Evolutionary conservation across 1,140 invertebrate genomes (phyloP), one percentile per base, ranked within the genome.

Genomic region (Bemisia tabaci): DNA sequence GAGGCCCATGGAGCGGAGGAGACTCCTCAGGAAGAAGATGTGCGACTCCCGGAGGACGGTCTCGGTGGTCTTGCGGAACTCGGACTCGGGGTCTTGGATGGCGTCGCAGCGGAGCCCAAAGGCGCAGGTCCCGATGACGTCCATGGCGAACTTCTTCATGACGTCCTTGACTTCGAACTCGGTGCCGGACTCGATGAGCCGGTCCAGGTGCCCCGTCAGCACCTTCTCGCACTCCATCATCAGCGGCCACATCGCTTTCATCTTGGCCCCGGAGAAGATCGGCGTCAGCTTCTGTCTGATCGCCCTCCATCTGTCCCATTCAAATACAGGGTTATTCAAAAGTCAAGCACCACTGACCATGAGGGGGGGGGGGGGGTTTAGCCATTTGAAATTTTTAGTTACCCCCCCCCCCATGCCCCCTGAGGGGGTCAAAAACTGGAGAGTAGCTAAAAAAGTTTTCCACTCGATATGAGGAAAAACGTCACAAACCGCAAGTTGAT

Each of bases 51-150:
- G 26, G 22, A 76, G 71, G 0, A 76, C 60, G 25, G 64, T 67
- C 48, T 67, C 67, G 0, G 74, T 75, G 26, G 74, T 70, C 59
- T 67, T 62, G 21, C 74, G 62, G 73, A 86, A 86, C 72, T 82
- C 79, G 0, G 80, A 78, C 25, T 83, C 72, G 0, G 79, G 74
- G 71, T 82, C 76, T 63, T 76, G 73, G 17, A 84, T 77, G 11
- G 82, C 79, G 62, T 83, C 81, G 67, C 82, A 81, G 22, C 85
- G 78, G 2, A 86, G 77, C 0, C 85, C 85, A 72, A 86, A 85
- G 11, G 82, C 84, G 39, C 83, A 81, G 25, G 77, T 82, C 0
- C 82, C 84, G 22, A 87, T 84, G 0, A 85, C 80, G 73, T 87
- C 85, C 59, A 84, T 85, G 0, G 83, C 81, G 69, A 81, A 87